Conservation (phyloP, 1,140 invertebrate species). For the Chionoecetes opilio region DNA sequence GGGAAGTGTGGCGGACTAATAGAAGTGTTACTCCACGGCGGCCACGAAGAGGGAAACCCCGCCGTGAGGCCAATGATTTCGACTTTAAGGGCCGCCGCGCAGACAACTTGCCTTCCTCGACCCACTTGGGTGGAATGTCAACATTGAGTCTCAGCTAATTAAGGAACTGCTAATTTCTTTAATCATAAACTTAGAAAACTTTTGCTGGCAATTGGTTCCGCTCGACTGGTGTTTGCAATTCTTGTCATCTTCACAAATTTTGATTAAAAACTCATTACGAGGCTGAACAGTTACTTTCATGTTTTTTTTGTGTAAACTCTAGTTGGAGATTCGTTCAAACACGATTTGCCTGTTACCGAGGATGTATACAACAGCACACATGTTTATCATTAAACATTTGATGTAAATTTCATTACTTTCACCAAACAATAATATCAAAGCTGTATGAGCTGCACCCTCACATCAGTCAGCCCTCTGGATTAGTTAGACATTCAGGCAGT, state of each 20-base stretch:
- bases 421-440: background rate
- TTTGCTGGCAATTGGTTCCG: slow-evolving; percentile 34
- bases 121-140: slow-evolving; percentile 64
- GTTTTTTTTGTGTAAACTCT: slow-evolving; percentile 36
- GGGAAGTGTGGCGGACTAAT: background rate
- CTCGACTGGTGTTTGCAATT: slow-evolving; percentile 35
- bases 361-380: background rate
- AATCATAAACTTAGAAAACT: slow-evolving; percentile 64
- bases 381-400: background rate
- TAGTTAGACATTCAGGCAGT: background rate
- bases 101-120: background rate
- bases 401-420: background rate
- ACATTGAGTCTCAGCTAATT: slow-evolving; percentile 64
- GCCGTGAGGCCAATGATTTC: background rate
- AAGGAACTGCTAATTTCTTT: slow-evolving; percentile 72
- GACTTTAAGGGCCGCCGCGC: background rate
- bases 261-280: background rate
- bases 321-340: background rate
- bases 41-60: background rate
- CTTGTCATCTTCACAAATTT: slow-evolving; percentile 32
- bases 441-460: background rate
- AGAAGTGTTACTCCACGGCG: background rate
- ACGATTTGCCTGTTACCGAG: background rate
- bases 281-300: too few relatives aligned
- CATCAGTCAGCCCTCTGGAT: background rate